Base-by-base conservation (phyloP, 2,113 vertebrate genomes). In the Datnioides undecimradiatus region DNA sequence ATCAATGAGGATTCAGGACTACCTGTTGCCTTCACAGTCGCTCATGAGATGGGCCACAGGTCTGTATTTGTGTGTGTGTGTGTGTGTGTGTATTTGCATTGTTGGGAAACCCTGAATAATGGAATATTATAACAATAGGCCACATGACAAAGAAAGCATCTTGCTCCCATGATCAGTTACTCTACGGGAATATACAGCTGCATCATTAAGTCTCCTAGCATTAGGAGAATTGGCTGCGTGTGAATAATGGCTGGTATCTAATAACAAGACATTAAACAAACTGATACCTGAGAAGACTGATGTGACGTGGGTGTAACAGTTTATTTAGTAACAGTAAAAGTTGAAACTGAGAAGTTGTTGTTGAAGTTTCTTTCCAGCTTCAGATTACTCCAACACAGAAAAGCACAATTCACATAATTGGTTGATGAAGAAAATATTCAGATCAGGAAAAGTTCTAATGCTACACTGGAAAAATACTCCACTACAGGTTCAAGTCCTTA, bases 11-110 rank as follows among this genome's bases (percentile, higher is more conserved):
- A 99, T 79, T 97, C 98, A 0, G 98, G 98, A 1, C 95, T 99
- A 10, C 98, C 98, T 0, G 91, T 99, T 34, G 97, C 98, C 64
- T 99, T 99, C 92, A 99, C 98, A 11, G 94, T 99, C 36, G 97
- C 98, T 60, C 98, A 99, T 77, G 98, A 99, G 70, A 95, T 99
- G 27, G 98, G 97, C 84, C 98, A 99, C 95, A 99, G 98, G 98
- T 99, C 6, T 62, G 86, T 82, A 51, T 68, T 45, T 67, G 27
- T 68, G n/a, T 59, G 25, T 64, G 40, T 68, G 19, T 59, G 58
- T 68, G 23, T 52, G 62, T 43, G 27, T 72, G 52, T 79, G 29
- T 12, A 25, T 46, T n/a, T 59, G 41, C 36, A 40, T 58, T 45
- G 10, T 11, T 55, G 33, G 33, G 12, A 62, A 1, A 41, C 52